Evolutionary conservation across 2,888 invertebrate species (phyloP).

Genomic region (Phorcus lineatus): DNA sequence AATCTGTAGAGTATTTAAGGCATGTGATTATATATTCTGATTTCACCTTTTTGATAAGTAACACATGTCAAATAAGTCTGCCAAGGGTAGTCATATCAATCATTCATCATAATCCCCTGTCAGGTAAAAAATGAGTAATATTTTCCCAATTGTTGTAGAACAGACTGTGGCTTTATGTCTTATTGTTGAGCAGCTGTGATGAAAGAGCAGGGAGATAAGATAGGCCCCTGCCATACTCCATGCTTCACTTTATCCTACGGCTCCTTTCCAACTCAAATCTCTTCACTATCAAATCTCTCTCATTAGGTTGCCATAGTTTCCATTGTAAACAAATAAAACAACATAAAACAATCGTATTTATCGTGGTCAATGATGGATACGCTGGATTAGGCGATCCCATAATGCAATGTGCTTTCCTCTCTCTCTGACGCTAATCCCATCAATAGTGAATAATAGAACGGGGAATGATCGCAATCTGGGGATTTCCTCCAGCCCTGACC

Average conservation of each 20-base stretch:
- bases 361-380: conserved; percentile 5
- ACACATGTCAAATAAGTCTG: no score
- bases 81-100: no score
- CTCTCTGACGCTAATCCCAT: neutral
- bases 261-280: neutral
- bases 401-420: conserved; percentile 1
- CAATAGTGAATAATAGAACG: neutral
- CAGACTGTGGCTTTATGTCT: neutral
- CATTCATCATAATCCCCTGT: no score
- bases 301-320: neutral
- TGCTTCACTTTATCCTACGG: neutral
- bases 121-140: neutral
- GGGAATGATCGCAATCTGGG: neutral
- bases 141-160: neutral
- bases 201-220: neutral
- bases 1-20: no score
- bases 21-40: no score
- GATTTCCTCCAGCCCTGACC: conserved; percentile 11
- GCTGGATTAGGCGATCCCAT: conserved; percentile 1
- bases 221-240: neutral
- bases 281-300: neutral
- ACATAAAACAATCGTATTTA: conserved; percentile 2
- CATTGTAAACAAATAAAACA: conserved; percentile 10
- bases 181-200: neutral
- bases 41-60: no score